Conservation (phyloP, 1,140 invertebrate species). For the Penaeus chinensis region DNA sequence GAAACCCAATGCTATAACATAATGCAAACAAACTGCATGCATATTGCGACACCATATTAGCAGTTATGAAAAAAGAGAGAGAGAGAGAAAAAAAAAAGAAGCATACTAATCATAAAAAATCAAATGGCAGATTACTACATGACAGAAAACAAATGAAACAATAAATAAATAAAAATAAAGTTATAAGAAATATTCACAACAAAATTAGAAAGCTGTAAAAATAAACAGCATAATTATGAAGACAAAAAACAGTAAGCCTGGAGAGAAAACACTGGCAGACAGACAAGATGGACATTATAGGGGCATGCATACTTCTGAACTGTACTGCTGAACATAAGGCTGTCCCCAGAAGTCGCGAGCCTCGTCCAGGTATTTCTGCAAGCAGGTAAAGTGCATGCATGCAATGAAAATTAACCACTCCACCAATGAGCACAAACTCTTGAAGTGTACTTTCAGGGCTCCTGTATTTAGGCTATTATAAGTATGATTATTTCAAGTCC, state of each 20-base stretch:
- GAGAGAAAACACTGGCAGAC: conserved; percentile 2
- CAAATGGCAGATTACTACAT: no score
- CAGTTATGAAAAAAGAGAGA: no score
- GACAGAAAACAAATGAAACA: no score
- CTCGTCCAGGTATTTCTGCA: conserved; percentile 61
- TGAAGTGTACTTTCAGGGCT: conserved; percentile 11
- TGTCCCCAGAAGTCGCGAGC: conserved; percentile 58
- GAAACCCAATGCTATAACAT: no score
- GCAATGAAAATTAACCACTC: conserved; percentile 34
- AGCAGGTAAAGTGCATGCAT: conserved; percentile 51
- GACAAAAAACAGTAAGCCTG: conserved; percentile 19
- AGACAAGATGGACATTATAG: neutral
- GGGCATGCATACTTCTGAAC: conserved; percentile 59
- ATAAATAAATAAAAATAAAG: neutral
- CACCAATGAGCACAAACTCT: conserved; percentile 31
- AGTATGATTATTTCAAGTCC: no score
- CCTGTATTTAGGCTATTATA: conserved; percentile 3
- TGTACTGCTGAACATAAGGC: conserved; percentile 60
- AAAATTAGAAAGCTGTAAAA: conserved; percentile 2
- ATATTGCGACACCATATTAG: no score
- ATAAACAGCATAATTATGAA: conserved; percentile 1
- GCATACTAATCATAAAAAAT: no score
- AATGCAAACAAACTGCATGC: no score
- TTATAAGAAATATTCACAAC: neutral
- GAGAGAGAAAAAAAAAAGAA: no score